A percentile compares a stretch with the other conserved stretches of the same genome.
These are phyloP conservation scores for Acleris sparsana DNA, from an alignment of 2,888 invertebrate species.

Conservation along the genomic window DNA sequence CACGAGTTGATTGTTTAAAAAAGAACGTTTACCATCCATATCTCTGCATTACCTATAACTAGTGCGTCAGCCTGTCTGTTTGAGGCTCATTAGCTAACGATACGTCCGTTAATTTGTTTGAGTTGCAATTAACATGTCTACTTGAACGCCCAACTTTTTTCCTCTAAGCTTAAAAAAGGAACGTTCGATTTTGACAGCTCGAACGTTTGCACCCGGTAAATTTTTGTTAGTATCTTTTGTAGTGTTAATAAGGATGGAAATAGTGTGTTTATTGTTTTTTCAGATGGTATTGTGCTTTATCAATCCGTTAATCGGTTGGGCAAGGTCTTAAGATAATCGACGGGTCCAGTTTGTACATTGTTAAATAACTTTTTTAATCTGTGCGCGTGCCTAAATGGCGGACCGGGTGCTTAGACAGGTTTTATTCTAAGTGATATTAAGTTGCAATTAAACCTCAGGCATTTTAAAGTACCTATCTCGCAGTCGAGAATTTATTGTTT, in stretches of 20 bases:
- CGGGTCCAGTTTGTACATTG: slow-evolving; percentile 33
- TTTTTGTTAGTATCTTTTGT: slow-evolving; percentile 8
- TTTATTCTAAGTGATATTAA: slow-evolving; percentile 15
- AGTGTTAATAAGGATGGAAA: slow-evolving; percentile 20
- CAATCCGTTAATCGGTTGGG: slow-evolving; percentile 33
- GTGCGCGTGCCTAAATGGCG: slow-evolving; percentile 27
- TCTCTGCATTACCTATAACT: slow-evolving; percentile 27
- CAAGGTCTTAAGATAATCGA: slow-evolving; percentile 35
- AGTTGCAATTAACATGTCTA: slow-evolving; percentile 77
- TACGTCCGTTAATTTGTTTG: slow-evolving; percentile 77
- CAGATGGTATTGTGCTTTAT: slow-evolving; percentile 11
- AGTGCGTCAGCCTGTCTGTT: slow-evolving; percentile 49
- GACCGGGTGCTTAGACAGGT: slow-evolving; percentile 8
- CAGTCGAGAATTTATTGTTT: too few species aligned
- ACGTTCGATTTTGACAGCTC: slow-evolving; percentile 53
- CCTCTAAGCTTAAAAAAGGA: slow-evolving; percentile 50
- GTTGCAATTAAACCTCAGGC: not conserved
- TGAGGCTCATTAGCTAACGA: slow-evolving; percentile 71
- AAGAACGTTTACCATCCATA: slow-evolving; percentile 33
- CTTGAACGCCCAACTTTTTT: slow-evolving; percentile 62
- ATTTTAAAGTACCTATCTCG: not conserved
- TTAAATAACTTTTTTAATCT: slow-evolving; percentile 23
- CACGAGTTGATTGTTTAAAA: slow-evolving; percentile 15
- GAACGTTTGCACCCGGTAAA: slow-evolving; percentile 45
- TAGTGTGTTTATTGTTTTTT: slow-evolving; percentile 5